Evolutionary conservation across 2,113 vertebrate genomes (phyloP).

Genomic region (Brachionichthys hirsutus): DNA sequence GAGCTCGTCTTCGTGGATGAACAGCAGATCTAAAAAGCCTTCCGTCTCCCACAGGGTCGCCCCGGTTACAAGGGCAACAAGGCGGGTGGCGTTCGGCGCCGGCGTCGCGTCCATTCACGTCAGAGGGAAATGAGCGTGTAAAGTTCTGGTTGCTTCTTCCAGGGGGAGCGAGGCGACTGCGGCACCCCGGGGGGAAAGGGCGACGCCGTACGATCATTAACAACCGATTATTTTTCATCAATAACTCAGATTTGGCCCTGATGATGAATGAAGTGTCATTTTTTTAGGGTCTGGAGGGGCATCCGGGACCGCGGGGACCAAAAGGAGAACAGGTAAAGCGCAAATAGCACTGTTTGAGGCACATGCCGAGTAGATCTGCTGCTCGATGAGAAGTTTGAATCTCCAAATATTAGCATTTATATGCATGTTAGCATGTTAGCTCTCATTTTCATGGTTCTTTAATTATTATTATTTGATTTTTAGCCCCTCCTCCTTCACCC

Average conservation of each 20-base stretch:
- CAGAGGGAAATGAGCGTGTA: not conserved
- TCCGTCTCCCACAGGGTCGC: slow-evolving; percentile 72
- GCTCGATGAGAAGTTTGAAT: too few species aligned
- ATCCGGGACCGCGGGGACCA: slow-evolving; percentile 75
- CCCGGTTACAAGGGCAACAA: slow-evolving; percentile 85
- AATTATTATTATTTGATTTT: too few species aligned
- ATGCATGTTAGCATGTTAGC: too few species aligned
- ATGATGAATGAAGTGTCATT: slow-evolving; percentile 20
- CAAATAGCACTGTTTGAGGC: too few species aligned
- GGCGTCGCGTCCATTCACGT: too few species aligned
- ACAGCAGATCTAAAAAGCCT: slow-evolving; percentile 1
- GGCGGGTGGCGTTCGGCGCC: slow-evolving; percentile 64
- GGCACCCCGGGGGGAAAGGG: slow-evolving; percentile 85
- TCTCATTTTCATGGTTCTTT: too few species aligned
- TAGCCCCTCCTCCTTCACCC: too few species aligned
- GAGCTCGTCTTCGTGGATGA: not conserved
- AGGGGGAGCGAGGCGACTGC: slow-evolving; percentile 86
- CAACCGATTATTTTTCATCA: not conserved
- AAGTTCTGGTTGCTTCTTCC: slow-evolving; percentile 44
- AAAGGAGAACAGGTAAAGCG: slow-evolving; percentile 80
- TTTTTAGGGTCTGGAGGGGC: slow-evolving; percentile 73
- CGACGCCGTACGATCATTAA: slow-evolving; percentile 74
- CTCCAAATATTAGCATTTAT: too few species aligned
- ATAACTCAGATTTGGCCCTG: not conserved
- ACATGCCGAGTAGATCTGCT: too few species aligned